phyloP scores from a whole-genome alignment of 2,113 vertebrate genomes.

The Gobio gobio region DNA sequence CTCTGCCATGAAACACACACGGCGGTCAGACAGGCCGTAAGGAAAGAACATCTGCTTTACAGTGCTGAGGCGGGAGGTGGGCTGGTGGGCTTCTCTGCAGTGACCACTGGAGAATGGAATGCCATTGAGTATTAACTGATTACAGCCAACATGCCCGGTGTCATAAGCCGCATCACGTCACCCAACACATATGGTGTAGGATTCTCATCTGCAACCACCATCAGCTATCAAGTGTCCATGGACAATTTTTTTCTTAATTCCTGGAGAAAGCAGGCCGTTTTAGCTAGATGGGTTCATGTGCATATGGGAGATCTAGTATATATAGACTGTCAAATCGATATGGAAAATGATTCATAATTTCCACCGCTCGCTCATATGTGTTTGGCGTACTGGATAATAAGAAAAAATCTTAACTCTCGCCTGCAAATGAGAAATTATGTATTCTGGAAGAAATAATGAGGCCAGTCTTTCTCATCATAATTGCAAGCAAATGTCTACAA shows the following conservation, averaged over 20 bases:
- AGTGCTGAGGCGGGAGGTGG: not conserved
- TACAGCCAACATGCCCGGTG: not conserved
- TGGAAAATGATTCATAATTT: conserved; percentile 26
- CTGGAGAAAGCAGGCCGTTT: conserved; percentile 1
- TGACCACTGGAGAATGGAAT: conserved; percentile 26
- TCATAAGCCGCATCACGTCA: conserved; percentile 30
- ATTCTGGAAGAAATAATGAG: conserved; percentile 38
- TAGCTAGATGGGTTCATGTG: conserved; percentile 2
- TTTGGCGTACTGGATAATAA: conserved; percentile 41
- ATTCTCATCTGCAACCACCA: not conserved
- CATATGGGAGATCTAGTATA: conserved; percentile 8
- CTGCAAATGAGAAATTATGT: conserved; percentile 48
- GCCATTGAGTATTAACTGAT: conserved; percentile 15
- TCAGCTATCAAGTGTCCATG: conserved; percentile 21
- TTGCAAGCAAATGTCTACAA: conserved; percentile 45
- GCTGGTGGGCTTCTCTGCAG: not conserved
- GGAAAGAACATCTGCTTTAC: conserved; percentile 24
- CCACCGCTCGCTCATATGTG: conserved; percentile 39
- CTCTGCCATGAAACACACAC: not conserved
- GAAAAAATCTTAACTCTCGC: conserved; percentile 44
- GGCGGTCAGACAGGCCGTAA: not conserved
- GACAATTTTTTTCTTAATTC: not conserved
- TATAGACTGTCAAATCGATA: conserved; percentile 34
- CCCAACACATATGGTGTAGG: not conserved
- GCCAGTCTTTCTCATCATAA: conserved; percentile 49